Evolutionary conservation across 2,113 vertebrate genomes (phyloP).

Genomic region (Lepisosteus osseus): DNA sequence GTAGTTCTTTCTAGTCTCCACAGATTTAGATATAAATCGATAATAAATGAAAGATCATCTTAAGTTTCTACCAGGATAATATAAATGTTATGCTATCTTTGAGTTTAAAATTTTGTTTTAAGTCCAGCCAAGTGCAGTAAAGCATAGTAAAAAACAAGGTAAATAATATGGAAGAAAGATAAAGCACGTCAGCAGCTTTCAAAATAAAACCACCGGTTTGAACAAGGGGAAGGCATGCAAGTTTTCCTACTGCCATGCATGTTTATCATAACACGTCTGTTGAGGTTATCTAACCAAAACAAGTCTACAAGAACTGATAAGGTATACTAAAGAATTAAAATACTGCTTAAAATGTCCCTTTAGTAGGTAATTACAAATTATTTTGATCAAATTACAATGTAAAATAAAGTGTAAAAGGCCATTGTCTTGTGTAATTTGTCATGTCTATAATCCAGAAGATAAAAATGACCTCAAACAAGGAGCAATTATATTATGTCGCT

Average conservation of each 20-base stretch:
- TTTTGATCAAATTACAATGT: neutral
- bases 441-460: too few species aligned
- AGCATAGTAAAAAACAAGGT: neutral
- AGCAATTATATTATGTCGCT: too few species aligned
- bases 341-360: neutral
- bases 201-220: conserved; percentile 5
- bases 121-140: neutral
- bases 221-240: neutral
- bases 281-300: neutral
- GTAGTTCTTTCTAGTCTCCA: too few species aligned
- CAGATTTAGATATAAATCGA: too few species aligned
- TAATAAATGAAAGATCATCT: too few species aligned
- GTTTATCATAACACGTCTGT: neutral
- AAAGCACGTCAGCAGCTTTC: neutral
- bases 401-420: neutral
- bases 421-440: neutral
- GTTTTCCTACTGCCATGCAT: neutral
- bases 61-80: too few species aligned
- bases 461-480: too few species aligned
- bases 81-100: too few species aligned
- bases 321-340: neutral
- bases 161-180: neutral
- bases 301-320: neutral
- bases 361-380: neutral
- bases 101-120: neutral